Evolutionary conservation across 2,113 vertebrate species (phyloP), one percentile per base, ranked within the genome.

Genomic region (Hippoglossus stenolepis): DNA sequence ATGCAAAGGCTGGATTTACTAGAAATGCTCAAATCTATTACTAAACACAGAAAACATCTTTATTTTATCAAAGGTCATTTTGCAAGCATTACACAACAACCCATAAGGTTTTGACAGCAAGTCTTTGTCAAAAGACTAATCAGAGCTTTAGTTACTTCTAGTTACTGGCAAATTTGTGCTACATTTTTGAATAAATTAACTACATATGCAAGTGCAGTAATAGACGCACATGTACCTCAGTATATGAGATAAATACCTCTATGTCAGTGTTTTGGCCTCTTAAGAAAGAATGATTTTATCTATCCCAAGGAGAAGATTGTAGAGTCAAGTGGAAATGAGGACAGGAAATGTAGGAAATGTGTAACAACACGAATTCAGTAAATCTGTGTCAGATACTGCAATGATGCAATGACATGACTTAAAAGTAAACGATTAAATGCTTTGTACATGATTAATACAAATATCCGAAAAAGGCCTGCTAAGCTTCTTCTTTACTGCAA

Each of bases 1-100:
- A 17, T 47, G 45, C 15, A 47, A 47, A 47, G 45, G 24, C 70
- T 73, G 28, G 43, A 8, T 76, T 51, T 24, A 59, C 11, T 47
- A 28, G 23, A 47, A 64, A 24, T 15, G 26, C 47, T 18, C 38
- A 17, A 49, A 57, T 59, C 20, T 66, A 2, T 5, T 23, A 5
- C 2, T 8, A 14, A 51, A 31, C 31, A 31, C 31, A 31, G 31
- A 31, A 31, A 65, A 23, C n/a, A 35, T 47, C 4, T 40, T 24
- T 40, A 35, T 17, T 43, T 7, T 35, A 43, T 4, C 11, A 57
- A 63, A 79, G 20, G 23, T 31, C 45, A 35, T 58, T 68, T 47
- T 62, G 38, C 7, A 21, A 65, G 40, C 58, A 58, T 13, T 73
- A 43, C 40, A 43, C 26, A 63, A 24, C 6, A 54, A 11, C 5